These are phyloP conservation scores for Thamnophis sirtalis DNA, from an alignment of 2,113 vertebrate genomes.

Conservation along the genomic window DNA sequence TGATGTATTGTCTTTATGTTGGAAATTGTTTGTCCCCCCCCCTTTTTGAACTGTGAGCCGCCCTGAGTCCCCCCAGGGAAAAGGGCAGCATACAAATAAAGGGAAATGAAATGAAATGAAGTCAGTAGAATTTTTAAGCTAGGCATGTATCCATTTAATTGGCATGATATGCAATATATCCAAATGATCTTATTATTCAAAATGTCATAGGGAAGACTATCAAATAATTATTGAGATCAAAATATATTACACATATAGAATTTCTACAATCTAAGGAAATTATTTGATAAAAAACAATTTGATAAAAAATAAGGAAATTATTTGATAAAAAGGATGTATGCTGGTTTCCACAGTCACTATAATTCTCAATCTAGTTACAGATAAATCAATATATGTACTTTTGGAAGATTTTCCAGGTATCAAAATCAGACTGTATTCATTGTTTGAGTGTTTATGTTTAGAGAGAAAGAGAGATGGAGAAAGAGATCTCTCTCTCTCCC, in stretches of 20 bases:
- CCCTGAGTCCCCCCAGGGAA: too few species aligned
- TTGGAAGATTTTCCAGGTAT: background rate
- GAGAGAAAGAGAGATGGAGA: background rate
- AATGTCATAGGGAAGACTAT: background rate
- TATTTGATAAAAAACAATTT: background rate
- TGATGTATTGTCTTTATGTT: too few species aligned
- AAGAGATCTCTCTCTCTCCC: too few species aligned
- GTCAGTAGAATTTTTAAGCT: background rate
- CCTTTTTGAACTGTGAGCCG: too few species aligned
- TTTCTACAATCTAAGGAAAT: background rate
- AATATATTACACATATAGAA: background rate
- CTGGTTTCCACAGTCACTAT: background rate
- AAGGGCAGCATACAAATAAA: too few species aligned
- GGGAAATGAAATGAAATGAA: too few species aligned
- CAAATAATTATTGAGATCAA: background rate
- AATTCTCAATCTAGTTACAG: background rate
- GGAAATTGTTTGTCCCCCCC: too few species aligned
- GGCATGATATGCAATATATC: background rate
- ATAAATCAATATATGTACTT: background rate
- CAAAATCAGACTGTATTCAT: background rate
- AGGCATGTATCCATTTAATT: background rate
- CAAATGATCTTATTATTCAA: background rate
- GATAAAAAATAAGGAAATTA: background rate
- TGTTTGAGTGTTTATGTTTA: too few species aligned
- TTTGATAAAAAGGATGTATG: background rate